Base-by-base conservation (phyloP, 1,140 invertebrate genomes). In the honey bee (Apis mellifera) region DNA sequence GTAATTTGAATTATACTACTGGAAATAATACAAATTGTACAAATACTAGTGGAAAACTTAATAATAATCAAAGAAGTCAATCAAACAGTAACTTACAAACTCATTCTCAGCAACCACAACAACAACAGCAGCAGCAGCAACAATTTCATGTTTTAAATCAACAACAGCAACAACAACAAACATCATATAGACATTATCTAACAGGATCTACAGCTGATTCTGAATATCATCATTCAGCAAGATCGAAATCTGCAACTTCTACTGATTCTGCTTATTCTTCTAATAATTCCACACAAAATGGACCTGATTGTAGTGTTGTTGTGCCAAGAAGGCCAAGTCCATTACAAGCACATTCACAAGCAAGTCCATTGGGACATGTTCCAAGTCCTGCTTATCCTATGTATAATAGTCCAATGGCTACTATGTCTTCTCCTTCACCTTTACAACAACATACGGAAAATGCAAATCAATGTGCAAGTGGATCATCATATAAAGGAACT, bases 361-460 rank as follows among this genome's bases (percentile, higher is more conserved):
- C 95, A 32, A 96, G 95, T 80, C 95, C 95, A 0, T 87, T 96
- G 32, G 95, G 96, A 62, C 96, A 96, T 91, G 96, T 96, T 5
- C 96, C 96, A 78, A 96, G 96, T 94, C 96, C 96, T 32, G 96
- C 96, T 26, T 97, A 97, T 94, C 96, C 96, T 15, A 95, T 96
- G 95, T 97, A 97, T 91, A 96, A 97, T 91, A 97, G 96, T 93
- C 96, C 96, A 13, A 96, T 97, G 95, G 96, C 96, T 84, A 96
- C 96, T 4, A 95, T 96, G 89, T 96, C 96, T 66, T 96, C 96
- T 21, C 96, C 96, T 17, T 94, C 94, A 9, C 94, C 94, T 5
- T 85, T 94, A 11, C 96, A 96, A 87, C 96, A 96, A 83, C 95
- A 95, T 82, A 89, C 90, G 7, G 95, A 95, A 32, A 91, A 90